Percentiles rank a stretch among this genome's conserved stretches.
These are phyloP conservation scores for Premnoplex brunnescens DNA, from an alignment of 2,797 vertebrate species.

Conservation along the genomic window DNA sequence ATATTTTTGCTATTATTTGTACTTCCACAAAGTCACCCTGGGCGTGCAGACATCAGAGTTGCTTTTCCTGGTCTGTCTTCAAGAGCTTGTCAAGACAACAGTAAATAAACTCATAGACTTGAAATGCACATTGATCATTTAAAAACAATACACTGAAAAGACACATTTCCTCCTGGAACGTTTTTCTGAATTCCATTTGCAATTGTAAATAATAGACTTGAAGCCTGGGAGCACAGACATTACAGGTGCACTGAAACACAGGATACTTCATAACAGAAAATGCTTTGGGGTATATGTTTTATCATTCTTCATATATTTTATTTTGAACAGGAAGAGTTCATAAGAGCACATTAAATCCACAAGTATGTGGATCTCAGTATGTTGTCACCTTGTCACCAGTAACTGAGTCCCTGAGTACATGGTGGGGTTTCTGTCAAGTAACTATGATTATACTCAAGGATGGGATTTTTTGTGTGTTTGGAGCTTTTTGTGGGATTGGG, in stretches of 20 bases:
- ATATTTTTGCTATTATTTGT: fast-evolving
- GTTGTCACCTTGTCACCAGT: background rate
- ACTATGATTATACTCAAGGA: background rate
- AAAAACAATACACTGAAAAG: background rate
- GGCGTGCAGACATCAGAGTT: background rate
- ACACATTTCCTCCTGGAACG: background rate
- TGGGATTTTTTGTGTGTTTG: background rate
- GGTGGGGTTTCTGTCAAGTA: background rate
- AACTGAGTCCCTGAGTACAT: background rate
- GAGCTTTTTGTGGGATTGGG: background rate
- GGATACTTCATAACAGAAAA: background rate
- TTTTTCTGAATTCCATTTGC: background rate
- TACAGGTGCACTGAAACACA: background rate
- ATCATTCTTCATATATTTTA: background rate
- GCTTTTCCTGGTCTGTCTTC: background rate
- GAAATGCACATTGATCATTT: background rate
- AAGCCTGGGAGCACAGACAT: background rate
- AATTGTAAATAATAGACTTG: background rate
- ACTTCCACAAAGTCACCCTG: fast-evolving
- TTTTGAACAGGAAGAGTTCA: background rate
- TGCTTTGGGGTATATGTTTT: background rate
- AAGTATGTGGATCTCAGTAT: background rate
- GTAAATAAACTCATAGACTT: background rate
- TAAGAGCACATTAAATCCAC: background rate
- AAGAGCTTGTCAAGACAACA: background rate